Percentiles rank a stretch among this genome's conserved stretches.
Evolutionary conservation across 1,140 invertebrate species (phyloP).

Genomic region (Anoplolepis gracilipes): DNA sequence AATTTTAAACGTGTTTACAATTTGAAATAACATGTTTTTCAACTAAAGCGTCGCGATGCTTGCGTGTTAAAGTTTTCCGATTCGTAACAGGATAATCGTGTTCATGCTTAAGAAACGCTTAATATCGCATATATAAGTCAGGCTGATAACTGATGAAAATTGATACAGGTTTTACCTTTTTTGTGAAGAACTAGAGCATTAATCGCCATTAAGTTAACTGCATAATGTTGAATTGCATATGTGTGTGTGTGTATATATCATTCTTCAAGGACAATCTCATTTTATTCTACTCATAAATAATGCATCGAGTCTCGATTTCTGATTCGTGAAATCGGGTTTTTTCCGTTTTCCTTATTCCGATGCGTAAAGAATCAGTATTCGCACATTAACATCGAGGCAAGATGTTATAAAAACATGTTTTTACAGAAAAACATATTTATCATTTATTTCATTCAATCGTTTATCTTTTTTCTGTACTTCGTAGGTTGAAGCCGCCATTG

Average conservation of each 20-base stretch:
- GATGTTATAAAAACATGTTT: background rate
- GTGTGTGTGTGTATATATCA: slow-evolving; percentile 42
- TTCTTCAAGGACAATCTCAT: slow-evolving; percentile 70
- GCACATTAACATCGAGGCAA: background rate
- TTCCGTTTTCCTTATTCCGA: slow-evolving; percentile 58
- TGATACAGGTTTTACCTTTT: slow-evolving; percentile 48
- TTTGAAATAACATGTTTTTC: background rate
- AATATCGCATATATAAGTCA: slow-evolving; percentile 36
- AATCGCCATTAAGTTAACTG: slow-evolving; percentile 69
- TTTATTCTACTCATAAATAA: slow-evolving; percentile 63
- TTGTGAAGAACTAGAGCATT: slow-evolving; percentile 77
- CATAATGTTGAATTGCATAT: slow-evolving; percentile 63
- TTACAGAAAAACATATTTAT: background rate
- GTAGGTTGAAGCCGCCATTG: background rate
- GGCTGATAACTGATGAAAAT: slow-evolving; percentile 44
- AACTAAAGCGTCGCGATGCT: background rate
- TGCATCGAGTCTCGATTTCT: slow-evolving; percentile 32
- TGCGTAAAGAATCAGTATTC: slow-evolving; percentile 37
- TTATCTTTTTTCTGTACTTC: background rate
- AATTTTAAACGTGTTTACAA: background rate
- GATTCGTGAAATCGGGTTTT: slow-evolving; percentile 60
- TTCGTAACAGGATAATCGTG: slow-evolving; percentile 16
- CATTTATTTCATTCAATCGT: background rate
- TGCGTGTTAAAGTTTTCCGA: slow-evolving; percentile 22
- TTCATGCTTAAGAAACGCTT: slow-evolving; percentile 44